A percentile compares a stretch with the other conserved stretches of the same genome.
Conservation (phyloP, 2,113 vertebrate genomes). For the Bubo bubo region DNA sequence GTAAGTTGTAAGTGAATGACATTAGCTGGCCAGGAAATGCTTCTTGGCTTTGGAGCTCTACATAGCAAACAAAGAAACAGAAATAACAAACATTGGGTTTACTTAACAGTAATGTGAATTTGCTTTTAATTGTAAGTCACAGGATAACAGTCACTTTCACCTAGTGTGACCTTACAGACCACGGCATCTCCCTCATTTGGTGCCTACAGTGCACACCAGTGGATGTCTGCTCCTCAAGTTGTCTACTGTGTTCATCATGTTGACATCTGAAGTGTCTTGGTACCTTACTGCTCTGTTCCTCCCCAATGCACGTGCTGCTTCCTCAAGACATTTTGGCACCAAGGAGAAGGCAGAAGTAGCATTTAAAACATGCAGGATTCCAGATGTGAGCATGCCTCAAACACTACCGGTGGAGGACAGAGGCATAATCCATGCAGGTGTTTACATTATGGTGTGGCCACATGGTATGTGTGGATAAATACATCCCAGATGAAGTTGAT, state of each 20-base stretch:
- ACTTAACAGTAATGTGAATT: background rate
- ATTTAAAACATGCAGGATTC: background rate
- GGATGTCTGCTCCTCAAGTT: background rate
- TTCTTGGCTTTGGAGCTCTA: background rate
- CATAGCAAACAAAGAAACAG: background rate
- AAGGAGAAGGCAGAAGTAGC: background rate
- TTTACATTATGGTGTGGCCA: background rate
- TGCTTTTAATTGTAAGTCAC: background rate
- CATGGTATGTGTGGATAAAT: background rate
- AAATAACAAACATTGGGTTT: background rate
- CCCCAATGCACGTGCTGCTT: background rate
- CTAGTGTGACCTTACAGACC: background rate
- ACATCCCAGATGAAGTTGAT: slow-evolving; percentile 6
- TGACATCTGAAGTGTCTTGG: background rate
- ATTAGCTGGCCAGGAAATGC: background rate
- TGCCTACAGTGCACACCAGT: rapidly evolving
- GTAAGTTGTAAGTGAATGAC: background rate
- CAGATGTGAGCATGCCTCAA: slow-evolving; percentile 9
- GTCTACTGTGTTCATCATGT: background rate
- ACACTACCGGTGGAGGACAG: background rate
- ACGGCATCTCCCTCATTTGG: background rate
- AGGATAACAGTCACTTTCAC: background rate
- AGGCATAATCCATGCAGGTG: background rate
- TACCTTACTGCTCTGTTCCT: background rate
- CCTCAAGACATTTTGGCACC: background rate